A percentile compares a stretch with the other conserved stretches of the same genome.
These are phyloP conservation scores for Cyprinodon brontotheroides DNA, from an alignment of 2,113 vertebrate genomes.

Conservation along the genomic window DNA sequence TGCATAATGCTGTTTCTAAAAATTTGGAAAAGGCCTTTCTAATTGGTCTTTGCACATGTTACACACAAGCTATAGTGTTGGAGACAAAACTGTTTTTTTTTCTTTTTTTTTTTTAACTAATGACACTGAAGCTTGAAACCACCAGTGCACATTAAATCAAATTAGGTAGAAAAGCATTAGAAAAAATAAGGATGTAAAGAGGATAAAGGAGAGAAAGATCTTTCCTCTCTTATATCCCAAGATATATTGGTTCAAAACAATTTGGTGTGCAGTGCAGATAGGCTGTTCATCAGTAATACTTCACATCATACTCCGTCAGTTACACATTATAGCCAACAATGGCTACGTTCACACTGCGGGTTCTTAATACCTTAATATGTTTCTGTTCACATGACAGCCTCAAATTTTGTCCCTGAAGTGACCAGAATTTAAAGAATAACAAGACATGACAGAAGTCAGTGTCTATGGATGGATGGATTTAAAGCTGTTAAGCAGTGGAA, in stretches of 20 bases:
- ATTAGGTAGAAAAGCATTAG: slow-evolving; percentile 19
- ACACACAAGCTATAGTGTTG: background rate
- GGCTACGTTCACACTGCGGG: too few relatives aligned
- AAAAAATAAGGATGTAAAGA: slow-evolving; percentile 9
- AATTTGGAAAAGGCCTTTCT: slow-evolving; percentile 1
- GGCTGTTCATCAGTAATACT: slow-evolving; percentile 20
- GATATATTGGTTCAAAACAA: slow-evolving; percentile 38
- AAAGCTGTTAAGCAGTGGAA: too few relatives aligned
- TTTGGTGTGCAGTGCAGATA: slow-evolving; percentile 22
- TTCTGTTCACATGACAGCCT: too few relatives aligned
- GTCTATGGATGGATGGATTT: too few relatives aligned
- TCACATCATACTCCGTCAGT: background rate
- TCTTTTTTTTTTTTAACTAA: background rate
- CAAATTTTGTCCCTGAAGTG: too few relatives aligned
- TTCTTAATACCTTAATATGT: too few relatives aligned
- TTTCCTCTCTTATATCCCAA: slow-evolving; percentile 3
- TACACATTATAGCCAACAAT: background rate
- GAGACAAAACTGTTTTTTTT: background rate
- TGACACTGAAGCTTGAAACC: slow-evolving; percentile 28
- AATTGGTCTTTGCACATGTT: slow-evolving; percentile 5
- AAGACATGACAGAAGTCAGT: too few relatives aligned
- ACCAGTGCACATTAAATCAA: slow-evolving; percentile 39
- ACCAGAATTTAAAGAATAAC: too few relatives aligned
- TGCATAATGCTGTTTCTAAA: background rate
- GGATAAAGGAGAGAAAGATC: background rate